Evolutionary conservation across 2,113 vertebrate genomes (phyloP).

Genomic region (Macheiramphus alcinus): DNA sequence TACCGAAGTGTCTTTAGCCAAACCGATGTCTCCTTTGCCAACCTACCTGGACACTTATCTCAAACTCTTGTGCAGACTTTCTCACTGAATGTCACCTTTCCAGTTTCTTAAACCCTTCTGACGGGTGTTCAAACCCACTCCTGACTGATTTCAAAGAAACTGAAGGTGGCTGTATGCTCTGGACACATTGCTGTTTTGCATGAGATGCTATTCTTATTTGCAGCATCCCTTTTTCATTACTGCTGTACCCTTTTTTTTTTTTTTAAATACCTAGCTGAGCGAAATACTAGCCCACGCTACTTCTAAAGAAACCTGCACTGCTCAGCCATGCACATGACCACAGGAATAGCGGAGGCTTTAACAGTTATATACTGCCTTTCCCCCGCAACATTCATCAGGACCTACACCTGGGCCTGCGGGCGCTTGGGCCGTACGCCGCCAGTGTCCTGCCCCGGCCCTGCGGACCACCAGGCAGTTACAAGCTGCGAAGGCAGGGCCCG

Average conservation of each 20-base stretch:
- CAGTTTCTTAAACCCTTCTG: neutral
- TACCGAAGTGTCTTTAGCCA: neutral
- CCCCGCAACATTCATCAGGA: neutral
- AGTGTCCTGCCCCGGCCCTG: rapidly evolving
- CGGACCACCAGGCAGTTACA: neutral
- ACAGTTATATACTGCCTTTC: neutral
- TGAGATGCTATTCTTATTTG: neutral
- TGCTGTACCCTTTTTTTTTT: neutral
- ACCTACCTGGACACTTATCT: neutral
- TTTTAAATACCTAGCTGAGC: neutral
- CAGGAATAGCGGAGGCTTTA: neutral
- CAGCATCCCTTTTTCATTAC: neutral
- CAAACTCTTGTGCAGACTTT: neutral
- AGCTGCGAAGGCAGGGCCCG: neutral
- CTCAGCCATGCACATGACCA: neutral
- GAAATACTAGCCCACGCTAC: neutral
- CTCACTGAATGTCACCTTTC: neutral
- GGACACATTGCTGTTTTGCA: neutral
- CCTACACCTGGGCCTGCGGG: rapidly evolving
- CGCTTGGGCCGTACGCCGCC: neutral
- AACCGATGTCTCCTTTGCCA: neutral
- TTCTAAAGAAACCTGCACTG: neutral
- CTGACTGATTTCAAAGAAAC: neutral
- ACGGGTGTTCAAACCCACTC: neutral
- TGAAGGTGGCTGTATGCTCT: neutral